Conservation (phyloP, 2,888 invertebrate genomes). For the Nymphalis polychloros region DNA sequence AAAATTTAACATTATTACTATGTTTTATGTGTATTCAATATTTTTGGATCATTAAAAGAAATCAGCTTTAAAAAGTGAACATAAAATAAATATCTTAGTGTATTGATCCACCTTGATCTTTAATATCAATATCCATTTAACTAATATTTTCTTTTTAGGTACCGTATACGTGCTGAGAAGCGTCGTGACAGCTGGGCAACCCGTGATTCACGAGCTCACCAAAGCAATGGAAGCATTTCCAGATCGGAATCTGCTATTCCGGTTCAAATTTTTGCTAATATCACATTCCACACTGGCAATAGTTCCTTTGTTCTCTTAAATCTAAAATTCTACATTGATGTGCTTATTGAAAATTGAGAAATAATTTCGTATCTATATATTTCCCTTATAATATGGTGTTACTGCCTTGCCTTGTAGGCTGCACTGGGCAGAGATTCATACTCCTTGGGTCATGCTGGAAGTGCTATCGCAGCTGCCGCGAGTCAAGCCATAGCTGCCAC, state of each 20-base stretch:
- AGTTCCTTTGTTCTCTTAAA: too few relatives aligned
- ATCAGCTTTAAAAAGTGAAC: too few relatives aligned
- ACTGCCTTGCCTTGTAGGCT: slow-evolving; percentile 47
- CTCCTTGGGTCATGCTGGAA: slow-evolving; percentile 90
- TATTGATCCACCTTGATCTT: neutral
- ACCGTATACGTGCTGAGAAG: slow-evolving; percentile 87
- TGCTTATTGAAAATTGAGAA: too few relatives aligned
- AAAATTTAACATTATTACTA: too few relatives aligned
- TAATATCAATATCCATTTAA: neutral
- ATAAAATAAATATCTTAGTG: too few relatives aligned
- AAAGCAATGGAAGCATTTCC: slow-evolving; percentile 63
- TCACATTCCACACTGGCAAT: too few relatives aligned
- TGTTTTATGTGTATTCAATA: too few relatives aligned
- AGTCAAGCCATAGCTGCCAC: slow-evolving; percentile 98
- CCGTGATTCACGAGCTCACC: slow-evolving; percentile 69
- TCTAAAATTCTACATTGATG: too few relatives aligned
- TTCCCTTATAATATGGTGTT: too few relatives aligned
- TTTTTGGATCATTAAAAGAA: too few relatives aligned
- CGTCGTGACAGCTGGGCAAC: slow-evolving; percentile 86
- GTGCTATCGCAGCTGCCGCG: slow-evolving; percentile 95
- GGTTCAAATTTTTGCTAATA: slow-evolving; percentile 46
- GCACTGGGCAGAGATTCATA: slow-evolving; percentile 82
- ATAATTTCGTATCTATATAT: too few relatives aligned
- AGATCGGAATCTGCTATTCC: slow-evolving; percentile 75
- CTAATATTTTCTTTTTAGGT: slow-evolving; percentile 53